A percentile compares a stretch with the other conserved stretches of the same genome.
Conservation (phyloP, 1,140 invertebrate species). For the Drosophila mauritiana region DNA sequence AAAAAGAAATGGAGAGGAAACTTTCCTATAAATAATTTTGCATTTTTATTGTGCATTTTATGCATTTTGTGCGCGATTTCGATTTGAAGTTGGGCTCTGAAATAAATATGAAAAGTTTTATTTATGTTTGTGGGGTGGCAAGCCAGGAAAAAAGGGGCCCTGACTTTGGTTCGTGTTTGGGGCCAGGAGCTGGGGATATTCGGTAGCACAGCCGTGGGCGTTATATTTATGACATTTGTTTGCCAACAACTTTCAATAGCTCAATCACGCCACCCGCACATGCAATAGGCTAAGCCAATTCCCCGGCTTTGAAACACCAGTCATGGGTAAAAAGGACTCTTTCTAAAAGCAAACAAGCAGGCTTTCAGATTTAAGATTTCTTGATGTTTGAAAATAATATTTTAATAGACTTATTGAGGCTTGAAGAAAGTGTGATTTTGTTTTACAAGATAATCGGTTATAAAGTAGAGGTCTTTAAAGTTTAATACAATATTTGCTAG, state of each 20-base stretch:
- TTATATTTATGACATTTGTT: slow-evolving; percentile 82
- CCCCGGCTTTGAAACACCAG: slow-evolving; percentile 6
- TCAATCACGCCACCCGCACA: slow-evolving; percentile 71
- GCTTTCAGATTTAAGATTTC: not conserved
- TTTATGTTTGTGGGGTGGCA: slow-evolving; percentile 66
- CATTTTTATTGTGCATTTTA: slow-evolving; percentile 83
- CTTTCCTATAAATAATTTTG: slow-evolving; percentile 81
- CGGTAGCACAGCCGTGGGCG: slow-evolving; percentile 44
- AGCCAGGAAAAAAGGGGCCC: not conserved
- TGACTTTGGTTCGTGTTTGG: slow-evolving; percentile 11
- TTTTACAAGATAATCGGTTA: not conserved
- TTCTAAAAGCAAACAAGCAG: slow-evolving; percentile 1
- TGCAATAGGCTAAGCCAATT: slow-evolving; percentile 39
- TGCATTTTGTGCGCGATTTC: slow-evolving; percentile 69
- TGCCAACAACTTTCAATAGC: slow-evolving; percentile 81
- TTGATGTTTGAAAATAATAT: slow-evolving; percentile 2
- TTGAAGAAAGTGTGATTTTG: not conserved
- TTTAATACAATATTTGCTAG: not conserved
- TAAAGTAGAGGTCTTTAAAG: not conserved
- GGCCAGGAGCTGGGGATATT: not conserved
- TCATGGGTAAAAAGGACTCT: not conserved
- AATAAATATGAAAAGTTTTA: slow-evolving; percentile 83
- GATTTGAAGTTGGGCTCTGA: slow-evolving; percentile 76
- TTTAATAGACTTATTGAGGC: not conserved
- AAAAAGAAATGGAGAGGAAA: slow-evolving; percentile 35